Evolutionary conservation across 2,888 invertebrate genomes (phyloP), one percentile per base, ranked within the genome.

Genomic region (Noctua fimbriata): DNA sequence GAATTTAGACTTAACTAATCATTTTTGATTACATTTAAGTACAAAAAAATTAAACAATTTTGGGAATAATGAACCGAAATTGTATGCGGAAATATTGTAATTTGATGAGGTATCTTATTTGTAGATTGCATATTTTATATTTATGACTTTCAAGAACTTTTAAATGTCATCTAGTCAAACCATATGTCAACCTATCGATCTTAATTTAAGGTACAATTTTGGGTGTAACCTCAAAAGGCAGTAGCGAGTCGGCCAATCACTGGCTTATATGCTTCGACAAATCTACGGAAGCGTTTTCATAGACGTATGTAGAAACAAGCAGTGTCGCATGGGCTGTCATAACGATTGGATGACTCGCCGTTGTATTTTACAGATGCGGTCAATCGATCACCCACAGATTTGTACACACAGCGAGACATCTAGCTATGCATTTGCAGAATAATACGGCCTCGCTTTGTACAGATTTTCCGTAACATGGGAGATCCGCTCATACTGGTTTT

Each of bases 131-230:
- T n/a, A 47, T 3, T 36, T 10, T 32, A 58, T 36, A 41, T 70
- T 67, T 49, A n/a, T 58, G 14, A 58, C 9, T 65, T 24, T 55
- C 1, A 55, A 41, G 28, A 49, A 18, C 21, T 24, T n/a, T 21
- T 44, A 1, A 69, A 18, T 69, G 63, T 2, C 16, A 49, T 73
- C 65, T 82, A 78, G 78, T 83, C 73, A 83, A 60, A 69, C 4
- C 6, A 9, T 14, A 67, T 16, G 18, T 16, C 7, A 21, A 36
- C 21, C 5, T 7, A 4, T 49, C 28, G n/a, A 78, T 18, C 5
- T 21, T n/a, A 36, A 36, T 55, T 21, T 58, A 77, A 36, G n/a
- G 36, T 55, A 60, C 7, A 2, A 28, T 16, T 60, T 7, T 16
- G 16, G 28, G 14, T 58, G 60, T 7, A 28, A 16, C 60, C 1